Base-by-base conservation (phyloP, 1,140 invertebrate species). In the Trichonephila clavata region DNA sequence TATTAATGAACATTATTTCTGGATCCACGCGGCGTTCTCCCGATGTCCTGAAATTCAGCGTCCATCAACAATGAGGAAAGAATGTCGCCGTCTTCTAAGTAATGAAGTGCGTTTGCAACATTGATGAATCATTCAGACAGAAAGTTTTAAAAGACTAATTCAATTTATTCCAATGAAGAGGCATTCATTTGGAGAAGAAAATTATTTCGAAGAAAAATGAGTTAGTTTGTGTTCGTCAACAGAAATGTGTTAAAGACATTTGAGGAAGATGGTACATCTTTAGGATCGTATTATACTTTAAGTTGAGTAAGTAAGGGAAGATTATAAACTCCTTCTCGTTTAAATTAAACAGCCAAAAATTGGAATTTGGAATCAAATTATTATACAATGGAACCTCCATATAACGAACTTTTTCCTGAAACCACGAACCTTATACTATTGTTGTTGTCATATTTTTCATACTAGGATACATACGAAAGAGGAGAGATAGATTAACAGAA, bases 1-100 rank as follows among this genome's bases (percentile, higher is more conserved):
- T 92, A 92, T 92, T 92, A 84, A 83, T 92, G 90, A 92, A 92
- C 71, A 32, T 68, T 92, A 92, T 84, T 84, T 92, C 60, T 39
- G 60, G 71, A 59, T 18, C 43, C 24, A 43, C 60, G 43, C 61
- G 20, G 0, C 86, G 20, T 24, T 10, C 27, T 84, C 83, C 57
- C 59, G 57, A 84, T 16, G 6, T 59, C 18, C n/a, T n/a, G n/a
- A 71, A 77, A 89, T 61, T 89, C 39, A 57, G 14, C 43, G 39
- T 71, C 59, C 50, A 68, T n/a, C 43, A 81, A 50, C 43, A 63
- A 18, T 39, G 77, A 27, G 32, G 27, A 89, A 90, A 39, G 88
- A 90, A 57, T n/a, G 21, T 65, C 57, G 71, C 39, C 71, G 71
- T 77, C 71, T 77, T 77, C 27, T 8, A 77, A 77, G 27, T 92